These are phyloP conservation scores for Dilophus febrilis DNA, from an alignment of 2,888 invertebrate genomes.

Conservation along the genomic window DNA sequence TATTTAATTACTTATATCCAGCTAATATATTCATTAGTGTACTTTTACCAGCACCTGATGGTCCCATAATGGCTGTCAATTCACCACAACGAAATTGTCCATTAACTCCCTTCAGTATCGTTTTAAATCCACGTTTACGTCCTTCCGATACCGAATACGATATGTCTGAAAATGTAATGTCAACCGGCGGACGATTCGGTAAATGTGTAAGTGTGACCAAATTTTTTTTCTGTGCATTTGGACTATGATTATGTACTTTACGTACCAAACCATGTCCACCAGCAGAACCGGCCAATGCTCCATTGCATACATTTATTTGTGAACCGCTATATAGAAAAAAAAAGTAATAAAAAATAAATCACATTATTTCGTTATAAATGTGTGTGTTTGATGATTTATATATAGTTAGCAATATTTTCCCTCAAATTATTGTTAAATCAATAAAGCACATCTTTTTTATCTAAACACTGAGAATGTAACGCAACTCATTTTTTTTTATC, in stretches of 20 bases:
- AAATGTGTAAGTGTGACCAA: constrained; percentile 57
- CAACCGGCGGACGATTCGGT: constrained; percentile 73
- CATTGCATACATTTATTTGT: constrained; percentile 57
- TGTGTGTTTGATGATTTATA: too few species aligned
- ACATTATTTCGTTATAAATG: too few species aligned
- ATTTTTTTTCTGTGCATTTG: constrained; percentile 49
- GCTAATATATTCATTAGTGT: constrained; percentile 79
- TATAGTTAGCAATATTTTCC: too few species aligned
- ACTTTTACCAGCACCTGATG: constrained; percentile 61
- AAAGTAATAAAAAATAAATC: not conserved
- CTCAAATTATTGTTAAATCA: too few species aligned
- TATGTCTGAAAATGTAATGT: constrained; percentile 75
- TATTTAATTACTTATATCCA: constrained; percentile 66
- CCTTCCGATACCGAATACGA: constrained; percentile 81
- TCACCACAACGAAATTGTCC: constrained; percentile 84
- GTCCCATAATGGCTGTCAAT: constrained; percentile 90
- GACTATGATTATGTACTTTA: constrained; percentile 55
- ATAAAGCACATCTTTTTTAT: too few species aligned
- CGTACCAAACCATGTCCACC: constrained; percentile 37
- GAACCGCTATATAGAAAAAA: constrained; percentile 40
- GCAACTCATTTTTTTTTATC: too few species aligned
- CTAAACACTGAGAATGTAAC: too few species aligned
- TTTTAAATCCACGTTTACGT: constrained; percentile 63
- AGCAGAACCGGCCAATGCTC: constrained; percentile 31
- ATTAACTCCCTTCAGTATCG: constrained; percentile 71